Conservation (phyloP, 2,113 vertebrate species). For the Scortum barcoo region DNA sequence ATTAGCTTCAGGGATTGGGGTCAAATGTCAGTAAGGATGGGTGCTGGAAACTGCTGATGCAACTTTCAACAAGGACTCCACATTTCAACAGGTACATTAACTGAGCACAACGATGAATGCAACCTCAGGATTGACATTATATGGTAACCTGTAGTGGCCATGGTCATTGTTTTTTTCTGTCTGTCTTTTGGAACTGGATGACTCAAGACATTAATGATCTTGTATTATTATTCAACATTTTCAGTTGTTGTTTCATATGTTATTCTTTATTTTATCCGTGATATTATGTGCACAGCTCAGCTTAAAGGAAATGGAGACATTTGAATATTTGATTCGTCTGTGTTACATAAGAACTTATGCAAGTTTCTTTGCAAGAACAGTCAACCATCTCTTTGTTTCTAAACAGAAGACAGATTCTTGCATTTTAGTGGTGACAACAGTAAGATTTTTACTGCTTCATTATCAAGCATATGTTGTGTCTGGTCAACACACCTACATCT, state of each 20-base stretch:
- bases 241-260: too few relatives aligned
- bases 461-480: background rate
- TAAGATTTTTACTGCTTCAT: slow-evolving; percentile 15
- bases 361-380: background rate
- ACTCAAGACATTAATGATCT: background rate
- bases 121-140: too few relatives aligned
- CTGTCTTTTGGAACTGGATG: slow-evolving; percentile 2
- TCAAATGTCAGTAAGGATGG: slow-evolving; percentile 38
- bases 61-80: slow-evolving; percentile 17
- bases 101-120: slow-evolving; percentile 2
- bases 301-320: background rate
- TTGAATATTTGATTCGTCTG: background rate
- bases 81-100: slow-evolving; percentile 42
- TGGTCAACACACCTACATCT: background rate
- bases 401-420: background rate
- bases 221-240: background rate
- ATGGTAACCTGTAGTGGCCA: background rate
- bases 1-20: slow-evolving; percentile 64
- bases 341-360: background rate
- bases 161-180: background rate
- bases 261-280: too few relatives aligned
- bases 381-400: background rate
- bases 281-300: background rate
- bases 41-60: slow-evolving; percentile 49
- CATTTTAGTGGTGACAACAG: background rate